Conservation (phyloP, 2,888 invertebrate genomes). For the Heliothis peltigera region DNA sequence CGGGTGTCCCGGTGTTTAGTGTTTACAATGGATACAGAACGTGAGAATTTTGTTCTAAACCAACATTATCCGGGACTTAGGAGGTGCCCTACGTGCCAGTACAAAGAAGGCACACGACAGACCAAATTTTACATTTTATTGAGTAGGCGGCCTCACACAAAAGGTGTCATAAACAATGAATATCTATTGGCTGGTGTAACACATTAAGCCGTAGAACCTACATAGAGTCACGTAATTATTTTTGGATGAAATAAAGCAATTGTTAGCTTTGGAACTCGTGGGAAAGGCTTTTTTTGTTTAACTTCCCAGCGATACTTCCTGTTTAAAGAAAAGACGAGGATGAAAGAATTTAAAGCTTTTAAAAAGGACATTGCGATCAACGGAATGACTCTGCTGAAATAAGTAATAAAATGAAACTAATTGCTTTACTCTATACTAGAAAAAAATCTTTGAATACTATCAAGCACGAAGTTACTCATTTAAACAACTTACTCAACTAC, state of each 20-base stretch:
- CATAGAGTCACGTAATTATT: constrained; percentile 87
- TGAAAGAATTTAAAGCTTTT: constrained; percentile 8
- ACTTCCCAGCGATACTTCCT: constrained; percentile 72
- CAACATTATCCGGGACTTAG: constrained; percentile 76
- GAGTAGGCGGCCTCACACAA: constrained; percentile 79
- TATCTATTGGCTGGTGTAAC: constrained; percentile 72
- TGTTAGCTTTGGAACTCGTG: constrained; percentile 79
- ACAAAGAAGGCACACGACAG: constrained; percentile 78
- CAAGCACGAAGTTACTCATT: no score
- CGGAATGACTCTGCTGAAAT: background rate
- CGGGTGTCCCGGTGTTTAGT: constrained; percentile 78
- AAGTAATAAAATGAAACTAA: background rate
- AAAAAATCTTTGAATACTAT: no score
- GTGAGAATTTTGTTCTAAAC: constrained; percentile 86
- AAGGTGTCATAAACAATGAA: constrained; percentile 85
- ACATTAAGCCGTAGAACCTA: constrained; percentile 83
- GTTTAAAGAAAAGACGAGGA: constrained; percentile 57
- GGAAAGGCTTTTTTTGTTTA: constrained; percentile 75
- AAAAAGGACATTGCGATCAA: background rate
- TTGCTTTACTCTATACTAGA: background rate
- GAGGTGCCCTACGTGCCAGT: constrained; percentile 78
- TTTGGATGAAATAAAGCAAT: constrained; percentile 83
- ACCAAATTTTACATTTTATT: constrained; percentile 77
- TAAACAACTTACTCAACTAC: no score
- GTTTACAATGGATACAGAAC: constrained; percentile 85